phyloP scores from a whole-genome alignment of 2,888 invertebrate species.

The Uloborus plumipes region DNA sequence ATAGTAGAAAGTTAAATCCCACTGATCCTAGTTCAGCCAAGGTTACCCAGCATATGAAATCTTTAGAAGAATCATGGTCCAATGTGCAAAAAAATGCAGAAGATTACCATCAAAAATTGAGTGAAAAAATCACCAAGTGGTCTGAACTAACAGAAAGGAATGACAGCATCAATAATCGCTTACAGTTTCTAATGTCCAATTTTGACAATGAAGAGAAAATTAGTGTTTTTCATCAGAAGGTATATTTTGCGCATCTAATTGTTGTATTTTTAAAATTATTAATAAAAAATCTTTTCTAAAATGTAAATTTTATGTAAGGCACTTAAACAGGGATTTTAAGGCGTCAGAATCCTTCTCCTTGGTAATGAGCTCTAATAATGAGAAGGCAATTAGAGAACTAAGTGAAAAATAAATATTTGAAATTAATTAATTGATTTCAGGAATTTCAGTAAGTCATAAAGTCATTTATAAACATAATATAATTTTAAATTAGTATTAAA shows the following conservation, averaged over 20 bases:
- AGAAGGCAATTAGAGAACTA: no score
- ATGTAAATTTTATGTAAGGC: background rate
- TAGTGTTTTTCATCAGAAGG: constrained; percentile 40
- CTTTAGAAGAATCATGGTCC: constrained; percentile 52
- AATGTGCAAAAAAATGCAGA: constrained; percentile 48
- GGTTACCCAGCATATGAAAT: constrained; percentile 56
- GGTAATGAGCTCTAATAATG: no score
- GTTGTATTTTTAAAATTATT: background rate
- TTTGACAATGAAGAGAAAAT: constrained; percentile 45
- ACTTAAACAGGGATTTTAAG: no score
- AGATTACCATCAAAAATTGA: constrained; percentile 27
- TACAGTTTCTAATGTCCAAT: constrained; percentile 35
- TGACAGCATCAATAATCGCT: constrained; percentile 19
- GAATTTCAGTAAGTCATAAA: no score
- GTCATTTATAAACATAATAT: no score
- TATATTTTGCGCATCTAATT: background rate
- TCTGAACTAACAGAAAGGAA: constrained; percentile 36
- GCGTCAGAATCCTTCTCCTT: no score
- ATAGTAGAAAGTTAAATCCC: constrained; percentile 15
- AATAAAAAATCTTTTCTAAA: background rate
- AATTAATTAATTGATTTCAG: no score
- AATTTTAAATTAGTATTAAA: no score
- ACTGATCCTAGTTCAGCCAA: constrained; percentile 11
- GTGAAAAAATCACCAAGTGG: constrained; percentile 29
- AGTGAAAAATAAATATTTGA: no score